These are phyloP conservation scores for Elysia crispata DNA, from an alignment of 2,888 invertebrate species.

Conservation along the genomic window DNA sequence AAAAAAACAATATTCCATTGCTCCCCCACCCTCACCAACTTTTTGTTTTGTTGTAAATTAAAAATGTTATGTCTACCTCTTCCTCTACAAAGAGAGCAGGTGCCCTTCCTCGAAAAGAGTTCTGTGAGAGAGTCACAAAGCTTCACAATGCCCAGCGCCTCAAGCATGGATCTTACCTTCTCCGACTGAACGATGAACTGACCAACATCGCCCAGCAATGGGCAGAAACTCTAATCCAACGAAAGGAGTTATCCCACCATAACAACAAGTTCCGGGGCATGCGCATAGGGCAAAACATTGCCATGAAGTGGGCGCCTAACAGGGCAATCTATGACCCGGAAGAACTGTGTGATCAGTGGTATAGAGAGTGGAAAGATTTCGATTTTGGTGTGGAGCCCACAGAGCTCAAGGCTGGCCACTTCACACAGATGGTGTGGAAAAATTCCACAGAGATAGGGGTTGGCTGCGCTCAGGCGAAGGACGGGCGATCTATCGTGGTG, in stretches of 20 bases:
- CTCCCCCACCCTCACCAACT: neutral
- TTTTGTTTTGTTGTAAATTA: neutral
- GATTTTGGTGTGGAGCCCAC: conserved; percentile 38
- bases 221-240: conserved; percentile 30
- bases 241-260: conserved; percentile 36
- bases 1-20: conserved; percentile 22
- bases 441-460: conserved; percentile 86
- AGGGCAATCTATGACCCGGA: conserved; percentile 33
- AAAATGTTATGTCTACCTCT: neutral
- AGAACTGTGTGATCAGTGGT: conserved; percentile 45
- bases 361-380: conserved; percentile 34
- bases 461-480: conserved; percentile 85
- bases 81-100: conserved; percentile 26
- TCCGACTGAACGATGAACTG: conserved; percentile 41
- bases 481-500: conserved; percentile 88
- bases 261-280: conserved; percentile 29
- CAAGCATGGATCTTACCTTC: conserved; percentile 32
- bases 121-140: conserved; percentile 25
- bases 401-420: conserved; percentile 82
- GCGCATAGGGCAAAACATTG: conserved; percentile 41
- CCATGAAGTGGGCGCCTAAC: conserved; percentile 45
- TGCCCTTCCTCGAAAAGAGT: conserved; percentile 19
- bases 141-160: conserved; percentile 32
- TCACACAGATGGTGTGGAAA: conserved; percentile 91
- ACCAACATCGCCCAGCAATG: conserved; percentile 35